Percentiles rank a stretch among this genome's conserved stretches.
Evolutionary conservation across 2,888 invertebrate genomes (phyloP).

Genomic region (Ferrisia virgata): DNA sequence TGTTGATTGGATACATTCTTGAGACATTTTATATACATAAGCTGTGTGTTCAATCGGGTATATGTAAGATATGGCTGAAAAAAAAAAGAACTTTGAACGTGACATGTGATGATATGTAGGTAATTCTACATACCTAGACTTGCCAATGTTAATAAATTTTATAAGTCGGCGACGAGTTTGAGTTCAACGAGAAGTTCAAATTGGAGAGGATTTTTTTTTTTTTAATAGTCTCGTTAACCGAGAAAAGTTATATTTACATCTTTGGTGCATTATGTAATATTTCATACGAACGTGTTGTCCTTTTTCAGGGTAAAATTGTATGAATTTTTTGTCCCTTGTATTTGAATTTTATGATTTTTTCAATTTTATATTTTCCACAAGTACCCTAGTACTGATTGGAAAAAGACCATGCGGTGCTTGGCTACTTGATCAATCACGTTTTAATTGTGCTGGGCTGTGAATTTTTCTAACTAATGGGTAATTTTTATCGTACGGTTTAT

Average conservation of each 20-base stretch:
- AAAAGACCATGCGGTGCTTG: no score
- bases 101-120: background rate
- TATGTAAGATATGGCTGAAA: background rate
- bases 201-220: background rate
- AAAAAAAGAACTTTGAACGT: background rate
- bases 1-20: background rate
- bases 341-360: no score
- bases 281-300: background rate
- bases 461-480: no score
- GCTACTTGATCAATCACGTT: no score
- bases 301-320: background rate
- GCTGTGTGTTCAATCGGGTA: background rate
- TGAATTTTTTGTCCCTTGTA: background rate
- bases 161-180: background rate
- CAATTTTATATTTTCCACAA: no score
- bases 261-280: background rate
- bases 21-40: background rate
- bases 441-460: no score
- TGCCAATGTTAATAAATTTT: background rate
- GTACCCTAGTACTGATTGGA: no score
- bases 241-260: background rate
- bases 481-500: no score
- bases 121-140: background rate
- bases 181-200: background rate
- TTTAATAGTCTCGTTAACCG: background rate